Base-by-base conservation (phyloP, 2,888 invertebrate species). In the Drosophila fungiperda region DNA sequence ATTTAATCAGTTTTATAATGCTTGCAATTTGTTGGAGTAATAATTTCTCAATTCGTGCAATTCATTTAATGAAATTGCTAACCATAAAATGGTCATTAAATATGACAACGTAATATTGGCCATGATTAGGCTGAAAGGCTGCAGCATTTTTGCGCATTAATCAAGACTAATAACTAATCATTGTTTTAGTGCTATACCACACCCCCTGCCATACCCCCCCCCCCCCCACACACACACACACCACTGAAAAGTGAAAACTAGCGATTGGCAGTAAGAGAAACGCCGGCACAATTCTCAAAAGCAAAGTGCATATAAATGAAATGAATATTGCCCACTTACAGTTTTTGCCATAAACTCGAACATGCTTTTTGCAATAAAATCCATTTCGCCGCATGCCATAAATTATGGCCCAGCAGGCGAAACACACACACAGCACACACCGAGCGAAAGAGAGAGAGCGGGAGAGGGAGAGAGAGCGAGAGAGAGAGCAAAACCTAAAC, bases 291-390 rank as follows among this genome's bases (percentile, higher is more conserved):
- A 48, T 29, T 45, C 58, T 36, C 59, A 45, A 77, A 79, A 72
- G 78, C 78, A 62, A 87, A 89, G 88, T 87, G 84, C 77, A 87
- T 76, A 87, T 84, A 84, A 84, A 84, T 73, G 83, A 89, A 84
- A 84, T 84, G 81, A 88, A 85, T 90, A 88, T 82, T 82, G 68
- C 74, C 79, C 80, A 90, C 88, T 87, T 79, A 87, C 73, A 78
- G 76, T 75, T 78, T 78, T 59, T 70, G 83, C 83, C 86, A 78
- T 90, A 86, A 90, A 83, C 81, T 80, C 82, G 76, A 90, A 90
- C 80, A 86, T 80, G 91, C 78, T 87, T 88, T 88, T 83, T 90
- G 92, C 87, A 89, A 91, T 91, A 91, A 91, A 91, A 89, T 69
- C 85, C 85, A 85, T 87, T 91, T 87, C 87, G 83, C 90, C 85